These are phyloP conservation scores for Gadopsis bispinosus DNA, from an alignment of 2,797 vertebrate genomes.

Conservation along the genomic window DNA sequence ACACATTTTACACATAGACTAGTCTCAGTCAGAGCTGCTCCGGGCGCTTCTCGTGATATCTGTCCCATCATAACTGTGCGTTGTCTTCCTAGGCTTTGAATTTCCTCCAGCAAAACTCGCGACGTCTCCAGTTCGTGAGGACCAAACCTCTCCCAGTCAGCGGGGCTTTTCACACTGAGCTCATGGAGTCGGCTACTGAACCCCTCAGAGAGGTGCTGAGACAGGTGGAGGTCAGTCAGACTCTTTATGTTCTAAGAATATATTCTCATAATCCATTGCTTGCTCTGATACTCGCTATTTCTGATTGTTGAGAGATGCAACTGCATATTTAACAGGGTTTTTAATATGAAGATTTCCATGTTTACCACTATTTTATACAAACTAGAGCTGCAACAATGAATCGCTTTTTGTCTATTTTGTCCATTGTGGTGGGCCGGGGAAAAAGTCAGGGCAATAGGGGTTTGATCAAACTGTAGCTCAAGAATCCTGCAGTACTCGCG, in stretches of 20 bases:
- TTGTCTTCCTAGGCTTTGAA: constrained; percentile 87
- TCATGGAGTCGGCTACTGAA: constrained; percentile 89
- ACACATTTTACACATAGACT: no score
- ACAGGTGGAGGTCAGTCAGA: constrained; percentile 78
- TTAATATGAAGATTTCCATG: not conserved
- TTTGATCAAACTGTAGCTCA: no score
- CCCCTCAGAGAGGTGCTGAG: constrained; percentile 86
- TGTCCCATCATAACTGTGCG: not conserved
- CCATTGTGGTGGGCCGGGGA: no score
- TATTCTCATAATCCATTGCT: no score
- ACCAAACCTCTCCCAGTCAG: constrained; percentile 89
- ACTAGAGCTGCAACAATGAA: not conserved
- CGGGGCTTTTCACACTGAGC: constrained; percentile 93
- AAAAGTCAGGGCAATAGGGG: no score
- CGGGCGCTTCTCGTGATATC: not conserved
- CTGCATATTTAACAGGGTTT: not conserved
- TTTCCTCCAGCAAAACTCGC: constrained; percentile 90
- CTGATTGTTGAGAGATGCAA: not conserved
- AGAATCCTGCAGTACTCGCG: no score
- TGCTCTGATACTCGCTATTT: not conserved
- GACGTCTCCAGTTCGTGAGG: constrained; percentile 83
- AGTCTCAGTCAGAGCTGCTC: not conserved
- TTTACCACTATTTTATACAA: not conserved
- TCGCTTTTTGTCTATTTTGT: no score
- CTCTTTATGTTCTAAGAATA: not conserved